Conservation (phyloP, 2,797 vertebrate genomes). For the Myotis daubentonii region DNA sequence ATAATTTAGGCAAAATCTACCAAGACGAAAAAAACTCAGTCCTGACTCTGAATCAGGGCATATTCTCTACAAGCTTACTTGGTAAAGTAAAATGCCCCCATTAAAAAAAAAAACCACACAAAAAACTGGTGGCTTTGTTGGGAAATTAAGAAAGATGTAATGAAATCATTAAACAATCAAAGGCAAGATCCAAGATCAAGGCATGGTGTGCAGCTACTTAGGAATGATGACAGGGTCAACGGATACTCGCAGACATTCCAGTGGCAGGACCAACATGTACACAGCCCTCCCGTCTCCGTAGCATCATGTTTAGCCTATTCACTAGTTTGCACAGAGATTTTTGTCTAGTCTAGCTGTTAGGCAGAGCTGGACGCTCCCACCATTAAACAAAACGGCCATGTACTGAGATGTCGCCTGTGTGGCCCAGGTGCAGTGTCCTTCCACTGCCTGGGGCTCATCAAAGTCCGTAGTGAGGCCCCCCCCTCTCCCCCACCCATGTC, state of each 20-base stretch:
- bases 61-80: background rate
- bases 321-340: background rate
- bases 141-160: background rate
- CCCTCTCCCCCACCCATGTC: too few relatives aligned
- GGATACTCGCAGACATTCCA: background rate
- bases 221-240: background rate
- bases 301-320: background rate
- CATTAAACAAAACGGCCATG: background rate
- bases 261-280: background rate
- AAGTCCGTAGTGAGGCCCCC: background rate
- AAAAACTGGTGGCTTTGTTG: background rate
- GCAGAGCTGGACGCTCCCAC: background rate
- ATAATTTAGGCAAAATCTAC: slow-evolving; percentile 48
- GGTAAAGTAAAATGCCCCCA: background rate
- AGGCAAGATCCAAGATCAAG: background rate
- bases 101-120: background rate
- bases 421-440: background rate
- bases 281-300: background rate
- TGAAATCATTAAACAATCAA: background rate
- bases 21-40: background rate
- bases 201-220: background rate
- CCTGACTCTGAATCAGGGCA: background rate
- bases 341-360: background rate
- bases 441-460: background rate
- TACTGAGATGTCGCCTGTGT: background rate